Evolutionary conservation across 2,797 vertebrate genomes (phyloP), one percentile per base, ranked within the genome.

Genomic region (Podargus strigoides): DNA sequence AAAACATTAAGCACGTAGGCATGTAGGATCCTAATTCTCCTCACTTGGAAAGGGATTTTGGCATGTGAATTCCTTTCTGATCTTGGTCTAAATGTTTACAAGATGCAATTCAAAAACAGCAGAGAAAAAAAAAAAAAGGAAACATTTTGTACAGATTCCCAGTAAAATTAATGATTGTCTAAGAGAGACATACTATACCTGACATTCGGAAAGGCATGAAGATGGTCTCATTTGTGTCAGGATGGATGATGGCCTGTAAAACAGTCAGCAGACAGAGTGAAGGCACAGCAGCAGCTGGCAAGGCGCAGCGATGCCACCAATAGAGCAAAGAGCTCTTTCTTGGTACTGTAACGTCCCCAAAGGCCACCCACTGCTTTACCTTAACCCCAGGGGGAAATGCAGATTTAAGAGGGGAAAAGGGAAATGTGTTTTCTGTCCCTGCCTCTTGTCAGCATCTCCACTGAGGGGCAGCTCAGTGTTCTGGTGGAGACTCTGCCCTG

Each of bases 171-270:
- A 2, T 0, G 27, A 7, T 6, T 14, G 44, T 9, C 30, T 3
- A 3, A 9, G 1, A 2, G 4, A 46, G 16, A 5, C 6, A 12
- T 24, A 6, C 39, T 46, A 1, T 98, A 99, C 99, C 99, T 98
- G 99, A 99, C 99, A 99, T 99, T 64, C 98, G 97, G 98, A 99
- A 99, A 87, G 99, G 99, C 99, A 99, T 99, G 98, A 98, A 98
- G 97, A 99, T 99, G 98, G 99, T 99, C 97, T 99, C 98, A 37
- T 98, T 98, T 0, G 99, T 99, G 94, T 99, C 99, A 1, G 99
- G 99, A 84, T 99, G 99, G 96, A 99, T 98, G 97, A 99, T 98
- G 94, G 99, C 99, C 99, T 99, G 97, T 14, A 87, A 95, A 78
- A 90, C 9, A 58, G 85, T 9, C 85, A 60, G 67, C 66, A 89